A percentile compares a stretch with the other conserved stretches of the same genome.
Evolutionary conservation across 2,888 invertebrate species (phyloP).

Genomic region (Polydrusus pterygomalis): DNA sequence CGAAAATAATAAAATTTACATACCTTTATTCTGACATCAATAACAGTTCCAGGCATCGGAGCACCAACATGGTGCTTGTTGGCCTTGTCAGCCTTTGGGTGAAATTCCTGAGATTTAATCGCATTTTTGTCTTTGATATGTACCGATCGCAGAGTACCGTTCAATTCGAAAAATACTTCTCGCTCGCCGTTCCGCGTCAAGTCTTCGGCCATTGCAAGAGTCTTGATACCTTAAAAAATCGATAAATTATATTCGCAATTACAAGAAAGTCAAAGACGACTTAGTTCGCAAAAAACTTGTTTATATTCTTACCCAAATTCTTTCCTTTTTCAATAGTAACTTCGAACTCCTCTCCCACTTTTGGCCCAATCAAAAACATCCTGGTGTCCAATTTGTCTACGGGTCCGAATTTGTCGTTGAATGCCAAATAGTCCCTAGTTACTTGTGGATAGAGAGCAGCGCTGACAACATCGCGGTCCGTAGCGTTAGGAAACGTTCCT

Average conservation of each 20-base stretch:
- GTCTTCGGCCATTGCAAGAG: constrained; percentile 94
- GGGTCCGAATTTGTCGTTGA: constrained; percentile 92
- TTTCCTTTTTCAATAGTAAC: constrained; percentile 97
- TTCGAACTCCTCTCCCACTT: constrained; percentile 89
- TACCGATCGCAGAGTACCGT: constrained; percentile 96
- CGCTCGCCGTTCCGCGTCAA: constrained; percentile 92
- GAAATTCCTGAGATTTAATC: constrained; percentile 92
- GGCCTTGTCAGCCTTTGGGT: constrained; percentile 95
- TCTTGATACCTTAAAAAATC: constrained; percentile 83
- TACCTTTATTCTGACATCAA: constrained; percentile 90
- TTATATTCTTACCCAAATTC: constrained; percentile 78
- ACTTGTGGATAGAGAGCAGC: constrained; percentile 97
- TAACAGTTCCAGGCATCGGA: constrained; percentile 98
- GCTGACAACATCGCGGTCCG: constrained; percentile 95
- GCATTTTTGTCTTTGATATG: constrained; percentile 95
- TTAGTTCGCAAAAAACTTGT: too few relatives aligned
- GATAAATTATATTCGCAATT: too few relatives aligned
- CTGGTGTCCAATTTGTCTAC: constrained; percentile 97
- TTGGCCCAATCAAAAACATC: constrained; percentile 95
- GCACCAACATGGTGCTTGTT: constrained; percentile 95
- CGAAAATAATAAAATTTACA: too few relatives aligned
- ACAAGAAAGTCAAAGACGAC: too few relatives aligned
- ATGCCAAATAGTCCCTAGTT: constrained; percentile 90
- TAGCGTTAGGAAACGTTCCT: constrained; percentile 83
- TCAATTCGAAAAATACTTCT: constrained; percentile 99